A percentile compares a stretch with the other conserved stretches of the same genome.
Conservation (phyloP, 2,113 vertebrate genomes). For the Apodemus sylvaticus region DNA sequence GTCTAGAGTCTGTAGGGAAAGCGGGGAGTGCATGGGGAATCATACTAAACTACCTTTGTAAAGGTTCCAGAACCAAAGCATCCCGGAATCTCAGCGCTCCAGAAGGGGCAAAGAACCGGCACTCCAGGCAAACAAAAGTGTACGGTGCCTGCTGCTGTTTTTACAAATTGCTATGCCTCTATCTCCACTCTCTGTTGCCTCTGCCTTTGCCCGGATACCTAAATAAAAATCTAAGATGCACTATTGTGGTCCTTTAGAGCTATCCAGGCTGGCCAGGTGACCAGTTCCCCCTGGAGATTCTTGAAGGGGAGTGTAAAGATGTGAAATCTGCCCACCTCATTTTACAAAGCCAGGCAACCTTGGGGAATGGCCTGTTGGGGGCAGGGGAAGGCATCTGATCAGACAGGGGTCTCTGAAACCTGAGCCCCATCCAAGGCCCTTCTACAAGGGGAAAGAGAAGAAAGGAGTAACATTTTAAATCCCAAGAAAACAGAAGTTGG, state of each 20-base stretch:
- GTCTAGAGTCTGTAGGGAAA: slow-evolving; percentile 18
- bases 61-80: background rate
- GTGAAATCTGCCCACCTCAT: background rate
- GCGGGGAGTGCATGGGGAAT: background rate
- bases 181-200: background rate
- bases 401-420: background rate
- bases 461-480: background rate
- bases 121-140: background rate
- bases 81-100: background rate
- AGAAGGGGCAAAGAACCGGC: background rate
- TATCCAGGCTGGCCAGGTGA: background rate
- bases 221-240: background rate
- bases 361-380: background rate
- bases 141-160: background rate
- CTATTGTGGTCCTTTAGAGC: background rate
- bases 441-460: background rate
- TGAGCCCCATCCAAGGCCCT: background rate
- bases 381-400: background rate
- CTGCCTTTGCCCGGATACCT: no score
- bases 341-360: background rate
- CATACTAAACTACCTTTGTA: background rate
- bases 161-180: background rate
- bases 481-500: slow-evolving; percentile 24
- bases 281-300: background rate
- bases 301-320: background rate